Conservation (phyloP, 2,113 vertebrate genomes). For the Cyprinodon tularosa region DNA sequence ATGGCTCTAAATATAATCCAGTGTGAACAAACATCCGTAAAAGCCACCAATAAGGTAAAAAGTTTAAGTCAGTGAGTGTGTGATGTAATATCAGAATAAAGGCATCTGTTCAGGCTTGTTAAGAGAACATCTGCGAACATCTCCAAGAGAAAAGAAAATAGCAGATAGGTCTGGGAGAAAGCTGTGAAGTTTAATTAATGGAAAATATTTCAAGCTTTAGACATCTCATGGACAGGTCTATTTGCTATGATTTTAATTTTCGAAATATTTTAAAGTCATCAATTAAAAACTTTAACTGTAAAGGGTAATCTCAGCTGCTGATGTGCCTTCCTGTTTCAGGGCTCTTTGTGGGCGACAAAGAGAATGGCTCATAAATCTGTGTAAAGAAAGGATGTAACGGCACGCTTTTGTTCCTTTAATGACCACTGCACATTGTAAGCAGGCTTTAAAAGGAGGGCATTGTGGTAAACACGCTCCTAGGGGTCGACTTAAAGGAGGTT, state of each 20-base stretch:
- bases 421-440: slow-evolving; percentile 10
- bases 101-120: no score
- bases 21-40: no score
- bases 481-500: background rate
- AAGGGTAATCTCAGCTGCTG: background rate
- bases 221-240: background rate
- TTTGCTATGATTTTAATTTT: background rate
- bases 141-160: background rate
- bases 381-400: background rate
- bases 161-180: background rate
- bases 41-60: no score
- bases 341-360: slow-evolving; percentile 3
- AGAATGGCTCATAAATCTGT: slow-evolving; percentile 11
- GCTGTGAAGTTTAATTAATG: background rate
- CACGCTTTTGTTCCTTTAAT: background rate
- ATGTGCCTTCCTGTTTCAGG: slow-evolving; percentile 1
- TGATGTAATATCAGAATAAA: no score
- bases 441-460: background rate
- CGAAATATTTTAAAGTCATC: background rate
- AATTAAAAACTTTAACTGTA: background rate
- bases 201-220: background rate
- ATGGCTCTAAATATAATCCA: no score
- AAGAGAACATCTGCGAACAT: no score
- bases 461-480: background rate
- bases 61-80: no score